These are phyloP conservation scores for Cyrtonyx montezumae DNA, from an alignment of 2,113 vertebrate species.

Conservation along the genomic window DNA sequence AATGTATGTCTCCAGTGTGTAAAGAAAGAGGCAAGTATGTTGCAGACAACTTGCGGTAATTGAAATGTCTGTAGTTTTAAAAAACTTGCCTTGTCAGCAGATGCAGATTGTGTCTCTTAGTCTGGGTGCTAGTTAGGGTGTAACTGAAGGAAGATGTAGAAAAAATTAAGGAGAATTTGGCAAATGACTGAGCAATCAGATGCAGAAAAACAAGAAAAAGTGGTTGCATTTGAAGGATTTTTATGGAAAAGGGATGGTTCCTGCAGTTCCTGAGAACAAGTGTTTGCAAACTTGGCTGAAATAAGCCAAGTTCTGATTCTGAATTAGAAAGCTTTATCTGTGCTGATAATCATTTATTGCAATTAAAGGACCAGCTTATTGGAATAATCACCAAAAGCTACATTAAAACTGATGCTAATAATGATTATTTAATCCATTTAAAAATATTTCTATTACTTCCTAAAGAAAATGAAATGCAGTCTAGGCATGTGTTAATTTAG, in stretches of 20 bases:
- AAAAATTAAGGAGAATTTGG: not conserved
- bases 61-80: not conserved
- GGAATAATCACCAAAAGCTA: not conserved
- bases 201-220: not conserved
- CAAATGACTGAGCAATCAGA: not conserved
- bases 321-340: not conserved
- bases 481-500: not conserved
- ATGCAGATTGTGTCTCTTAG: not conserved
- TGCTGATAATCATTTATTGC: not conserved
- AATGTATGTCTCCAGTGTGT: not conserved
- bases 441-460: not conserved
- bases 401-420: not conserved
- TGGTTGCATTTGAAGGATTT: not conserved
- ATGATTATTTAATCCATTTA: not conserved
- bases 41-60: not conserved
- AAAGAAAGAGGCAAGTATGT: not conserved
- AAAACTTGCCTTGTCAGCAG: accelerated
- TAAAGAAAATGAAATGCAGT: not conserved
- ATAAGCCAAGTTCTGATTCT: not conserved
- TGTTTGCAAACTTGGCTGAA: not conserved
- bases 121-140: not conserved
- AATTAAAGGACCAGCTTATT: not conserved
- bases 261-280: not conserved
- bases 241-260: not conserved
- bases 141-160: not conserved